These are phyloP conservation scores for Nephrotoma appendiculata DNA, from an alignment of 2,888 invertebrate species.

Conservation along the genomic window DNA sequence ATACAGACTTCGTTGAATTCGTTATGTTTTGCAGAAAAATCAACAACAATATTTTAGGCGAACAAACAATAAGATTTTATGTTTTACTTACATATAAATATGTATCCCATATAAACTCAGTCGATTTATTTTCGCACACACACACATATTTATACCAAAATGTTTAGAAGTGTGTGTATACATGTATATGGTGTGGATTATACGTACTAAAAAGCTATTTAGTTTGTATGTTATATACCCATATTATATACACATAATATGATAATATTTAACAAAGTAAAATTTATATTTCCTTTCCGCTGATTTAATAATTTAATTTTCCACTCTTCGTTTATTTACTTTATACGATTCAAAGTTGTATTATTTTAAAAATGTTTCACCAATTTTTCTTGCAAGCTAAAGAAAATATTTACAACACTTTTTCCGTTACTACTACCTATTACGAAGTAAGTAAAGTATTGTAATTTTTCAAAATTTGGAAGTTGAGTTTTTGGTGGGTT, in stretches of 20 bases:
- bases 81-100: not conserved
- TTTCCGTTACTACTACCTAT: no score
- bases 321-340: not conserved
- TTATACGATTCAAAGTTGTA: not conserved
- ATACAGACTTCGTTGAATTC: not conserved
- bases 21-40: not conserved
- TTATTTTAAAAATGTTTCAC: no score
- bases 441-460: no score
- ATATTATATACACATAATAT: not conserved
- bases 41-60: not conserved
- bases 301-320: not conserved
- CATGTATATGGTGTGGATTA: not conserved
- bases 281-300: not conserved
- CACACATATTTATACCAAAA: not conserved
- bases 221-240: not conserved
- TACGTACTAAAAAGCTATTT: not conserved
- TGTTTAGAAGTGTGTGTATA: not conserved
- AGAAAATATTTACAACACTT: no score
- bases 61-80: not conserved
- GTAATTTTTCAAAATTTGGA: no score
- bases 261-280: not conserved
- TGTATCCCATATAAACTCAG: not conserved
- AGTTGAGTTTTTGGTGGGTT: no score
- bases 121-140: not conserved
- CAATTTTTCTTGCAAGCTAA: no score